Evolutionary conservation across 1,140 invertebrate genomes (phyloP).

Genomic region (Diachasma alloeum): DNA sequence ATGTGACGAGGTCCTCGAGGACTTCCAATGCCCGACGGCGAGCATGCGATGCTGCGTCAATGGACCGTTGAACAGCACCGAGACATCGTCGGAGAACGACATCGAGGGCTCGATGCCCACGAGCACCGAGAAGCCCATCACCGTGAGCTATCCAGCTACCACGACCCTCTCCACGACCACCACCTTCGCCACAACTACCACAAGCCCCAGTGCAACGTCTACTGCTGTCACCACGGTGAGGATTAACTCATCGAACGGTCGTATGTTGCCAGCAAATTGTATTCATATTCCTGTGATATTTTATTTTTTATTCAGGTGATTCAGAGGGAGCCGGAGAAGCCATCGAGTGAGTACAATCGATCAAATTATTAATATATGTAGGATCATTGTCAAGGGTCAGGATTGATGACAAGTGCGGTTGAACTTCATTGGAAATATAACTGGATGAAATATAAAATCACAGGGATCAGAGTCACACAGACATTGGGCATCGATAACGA

Average conservation of each 20-base stretch:
- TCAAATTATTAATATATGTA: too few relatives aligned
- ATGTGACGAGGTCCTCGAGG: slow-evolving; percentile 83
- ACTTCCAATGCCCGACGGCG: slow-evolving; percentile 78
- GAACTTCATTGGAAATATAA: too few relatives aligned
- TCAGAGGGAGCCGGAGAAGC: background rate
- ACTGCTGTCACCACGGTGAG: background rate
- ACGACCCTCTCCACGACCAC: slow-evolving; percentile 35
- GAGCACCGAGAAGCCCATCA: slow-evolving; percentile 37
- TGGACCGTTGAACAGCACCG: slow-evolving; percentile 63
- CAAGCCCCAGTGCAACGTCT: background rate
- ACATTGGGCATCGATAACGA: too few relatives aligned
- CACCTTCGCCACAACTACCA: slow-evolving; percentile 29
- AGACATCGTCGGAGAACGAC: slow-evolving; percentile 40
- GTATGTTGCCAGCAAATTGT: background rate
- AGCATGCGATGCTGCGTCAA: slow-evolving; percentile 86
- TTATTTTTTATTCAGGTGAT: background rate
- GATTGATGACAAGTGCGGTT: too few relatives aligned
- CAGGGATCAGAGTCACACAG: too few relatives aligned
- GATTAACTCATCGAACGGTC: background rate
- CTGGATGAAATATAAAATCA: too few relatives aligned
- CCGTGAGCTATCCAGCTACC: slow-evolving; percentile 1
- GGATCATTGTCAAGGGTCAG: too few relatives aligned
- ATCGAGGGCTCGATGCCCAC: slow-evolving; percentile 48
- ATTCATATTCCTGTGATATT: background rate
- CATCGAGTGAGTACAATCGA: background rate